Percentiles rank a stretch among this genome's conserved stretches.
These are phyloP conservation scores for Hipparchia semele DNA, from an alignment of 2,888 invertebrate genomes.

Conservation along the genomic window DNA sequence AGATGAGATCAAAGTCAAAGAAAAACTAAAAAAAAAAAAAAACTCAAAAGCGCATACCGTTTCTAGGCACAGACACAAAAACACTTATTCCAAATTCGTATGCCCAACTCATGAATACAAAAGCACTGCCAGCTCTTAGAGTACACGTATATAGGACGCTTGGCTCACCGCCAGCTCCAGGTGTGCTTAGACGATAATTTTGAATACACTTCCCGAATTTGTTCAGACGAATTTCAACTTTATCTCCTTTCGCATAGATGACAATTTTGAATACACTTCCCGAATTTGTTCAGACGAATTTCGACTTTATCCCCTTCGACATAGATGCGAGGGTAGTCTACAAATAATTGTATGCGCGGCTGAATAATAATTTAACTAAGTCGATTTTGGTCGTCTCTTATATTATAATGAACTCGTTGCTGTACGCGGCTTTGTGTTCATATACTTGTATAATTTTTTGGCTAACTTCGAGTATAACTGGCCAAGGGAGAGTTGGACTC, in stretches of 20 bases:
- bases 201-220: constrained; percentile 9
- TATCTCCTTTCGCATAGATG: background rate
- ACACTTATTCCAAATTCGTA: constrained; percentile 10
- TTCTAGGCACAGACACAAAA: background rate
- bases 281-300: background rate
- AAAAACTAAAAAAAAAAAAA: no score
- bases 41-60: background rate
- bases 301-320: background rate
- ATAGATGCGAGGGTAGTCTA: background rate
- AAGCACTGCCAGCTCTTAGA: background rate
- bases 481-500: no score
- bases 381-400: constrained; percentile 14
- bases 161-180: constrained; percentile 5
- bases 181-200: constrained; percentile 15
- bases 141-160: constrained; percentile 12
- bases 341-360: background rate
- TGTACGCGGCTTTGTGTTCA: background rate
- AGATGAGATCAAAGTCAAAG: no score
- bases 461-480: no score
- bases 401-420: constrained; percentile 13
- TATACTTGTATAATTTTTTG: background rate
- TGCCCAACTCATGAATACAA: constrained; percentile 12
- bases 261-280: constrained; percentile 15
- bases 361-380: constrained; percentile 15
- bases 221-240: background rate